Conservation (phyloP, 2,888 invertebrate species). For the Euzophera pinguis region DNA sequence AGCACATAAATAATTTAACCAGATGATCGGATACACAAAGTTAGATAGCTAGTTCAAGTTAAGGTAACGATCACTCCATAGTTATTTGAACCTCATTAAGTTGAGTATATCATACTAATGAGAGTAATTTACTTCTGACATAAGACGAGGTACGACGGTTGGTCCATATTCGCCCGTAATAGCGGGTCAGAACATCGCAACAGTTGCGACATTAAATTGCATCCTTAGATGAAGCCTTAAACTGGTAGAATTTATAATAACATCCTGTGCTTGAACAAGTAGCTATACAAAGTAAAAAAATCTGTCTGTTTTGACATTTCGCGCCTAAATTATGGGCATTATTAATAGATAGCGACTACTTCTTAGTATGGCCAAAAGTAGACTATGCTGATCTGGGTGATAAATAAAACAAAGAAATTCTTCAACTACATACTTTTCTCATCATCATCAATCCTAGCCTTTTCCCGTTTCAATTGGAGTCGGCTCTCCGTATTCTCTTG, state of each 20-base stretch:
- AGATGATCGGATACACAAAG: background rate
- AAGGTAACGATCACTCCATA: background rate
- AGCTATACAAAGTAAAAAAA: background rate
- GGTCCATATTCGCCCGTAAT: constrained; percentile 12
- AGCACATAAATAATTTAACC: background rate
- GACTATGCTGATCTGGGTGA: too few species aligned
- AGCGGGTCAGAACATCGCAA: constrained; percentile 31
- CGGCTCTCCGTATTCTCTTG: too few species aligned
- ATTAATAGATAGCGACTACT: too few species aligned
- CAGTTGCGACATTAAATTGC: constrained; percentile 42
- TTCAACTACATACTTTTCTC: too few species aligned
- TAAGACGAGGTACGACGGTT: constrained; percentile 9
- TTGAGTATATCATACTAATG: constrained; percentile 11
- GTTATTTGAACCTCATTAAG: constrained; percentile 15
- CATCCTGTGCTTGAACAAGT: background rate
- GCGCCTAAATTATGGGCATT: too few species aligned
- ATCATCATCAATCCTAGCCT: too few species aligned
- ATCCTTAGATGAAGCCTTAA: constrained; percentile 30
- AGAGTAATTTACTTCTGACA: constrained; percentile 14
- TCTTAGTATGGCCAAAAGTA: too few species aligned
- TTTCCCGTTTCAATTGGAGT: too few species aligned
- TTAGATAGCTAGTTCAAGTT: background rate
- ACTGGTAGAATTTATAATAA: constrained; percentile 3
- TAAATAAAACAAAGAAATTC: too few species aligned
- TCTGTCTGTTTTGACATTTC: too few species aligned